These are phyloP conservation scores for Bombus picipes DNA, from an alignment of 1,140 invertebrate genomes.

Conservation along the genomic window DNA sequence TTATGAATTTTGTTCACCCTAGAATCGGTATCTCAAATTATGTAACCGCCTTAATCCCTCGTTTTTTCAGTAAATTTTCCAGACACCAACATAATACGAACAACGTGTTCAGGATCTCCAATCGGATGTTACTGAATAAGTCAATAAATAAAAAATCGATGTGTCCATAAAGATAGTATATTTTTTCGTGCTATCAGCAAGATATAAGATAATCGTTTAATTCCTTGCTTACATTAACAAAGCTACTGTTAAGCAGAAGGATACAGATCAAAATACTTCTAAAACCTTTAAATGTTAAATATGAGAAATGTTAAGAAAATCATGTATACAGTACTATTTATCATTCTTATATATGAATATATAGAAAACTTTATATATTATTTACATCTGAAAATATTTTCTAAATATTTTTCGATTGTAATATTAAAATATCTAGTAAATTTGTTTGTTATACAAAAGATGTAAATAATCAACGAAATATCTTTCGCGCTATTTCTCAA, in stretches of 20 bases:
- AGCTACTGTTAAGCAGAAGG: neutral
- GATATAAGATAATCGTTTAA: constrained; percentile 4
- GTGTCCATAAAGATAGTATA: neutral
- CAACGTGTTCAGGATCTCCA: neutral
- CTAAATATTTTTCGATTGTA: neutral
- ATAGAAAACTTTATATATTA: neutral
- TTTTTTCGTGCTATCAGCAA: constrained; percentile 14
- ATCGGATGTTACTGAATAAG: neutral
- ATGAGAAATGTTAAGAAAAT: constrained; percentile 57
- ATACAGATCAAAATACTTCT: neutral
- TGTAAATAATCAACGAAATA: neutral
- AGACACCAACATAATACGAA: too few relatives aligned
- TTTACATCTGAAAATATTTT: neutral
- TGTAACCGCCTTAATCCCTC: neutral
- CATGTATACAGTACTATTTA: constrained; percentile 39
- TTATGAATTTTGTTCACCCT: neutral
- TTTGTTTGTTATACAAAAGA: neutral
- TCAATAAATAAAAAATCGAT: neutral
- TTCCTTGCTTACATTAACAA: neutral
- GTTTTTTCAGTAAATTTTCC: constrained; percentile 10
- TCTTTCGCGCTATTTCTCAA: neutral
- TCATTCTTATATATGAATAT: neutral
- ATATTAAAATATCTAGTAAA: neutral
- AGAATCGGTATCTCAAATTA: neutral
- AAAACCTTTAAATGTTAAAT: neutral